Evolutionary conservation across 2,888 invertebrate genomes (phyloP), one percentile per base, ranked within the genome.

Genomic region (Ochropleura plecta): DNA sequence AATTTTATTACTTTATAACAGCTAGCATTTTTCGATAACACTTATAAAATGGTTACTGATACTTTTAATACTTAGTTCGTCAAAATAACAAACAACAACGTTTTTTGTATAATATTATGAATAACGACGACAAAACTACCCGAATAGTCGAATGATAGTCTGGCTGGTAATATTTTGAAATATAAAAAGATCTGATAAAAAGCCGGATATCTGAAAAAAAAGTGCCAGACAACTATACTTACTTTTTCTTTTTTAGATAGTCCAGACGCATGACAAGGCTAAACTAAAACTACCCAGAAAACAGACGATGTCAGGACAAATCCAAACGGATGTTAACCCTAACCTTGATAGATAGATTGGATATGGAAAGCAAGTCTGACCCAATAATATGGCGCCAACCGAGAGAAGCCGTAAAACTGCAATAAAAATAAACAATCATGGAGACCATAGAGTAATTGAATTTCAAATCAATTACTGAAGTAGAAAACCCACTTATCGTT

Each of bases 1-100:
- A 79, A 69, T 71, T 82, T 72, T 71, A 84, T 82, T 77, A 69
- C 71, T 72, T 64, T 75, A 65, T 62, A 64, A 53, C 12, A n/a
- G 68, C 71, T 53, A 82, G 63, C 18, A 14, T 14, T 30, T 53
- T 30, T 30, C n/a, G 12, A 14, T 14, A 20, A 51, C 4, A n/a
- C 53, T 12, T n/a, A 46, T 16, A 16, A 46, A 14, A 42, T 18
- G 0, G 20, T 46, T 49, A 30, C 0, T 8, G 30, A 7, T 3
- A 5, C 16, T 30, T 48, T 7, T 10, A 7, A 70, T 44, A n/a
- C n/a, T n/a, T n/a, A 69, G 20, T 68, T 40, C 12, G 9, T 18
- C 16, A 30, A 30, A 69, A 40, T 18, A 44, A 3, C 0, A 12
- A 30, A 46, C 6, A 42, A 1, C 14, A 0, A 5, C n/a, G 10